These are phyloP conservation scores for Eospalax fontanierii DNA, from an alignment of 2,797 vertebrate species.

Conservation along the genomic window DNA sequence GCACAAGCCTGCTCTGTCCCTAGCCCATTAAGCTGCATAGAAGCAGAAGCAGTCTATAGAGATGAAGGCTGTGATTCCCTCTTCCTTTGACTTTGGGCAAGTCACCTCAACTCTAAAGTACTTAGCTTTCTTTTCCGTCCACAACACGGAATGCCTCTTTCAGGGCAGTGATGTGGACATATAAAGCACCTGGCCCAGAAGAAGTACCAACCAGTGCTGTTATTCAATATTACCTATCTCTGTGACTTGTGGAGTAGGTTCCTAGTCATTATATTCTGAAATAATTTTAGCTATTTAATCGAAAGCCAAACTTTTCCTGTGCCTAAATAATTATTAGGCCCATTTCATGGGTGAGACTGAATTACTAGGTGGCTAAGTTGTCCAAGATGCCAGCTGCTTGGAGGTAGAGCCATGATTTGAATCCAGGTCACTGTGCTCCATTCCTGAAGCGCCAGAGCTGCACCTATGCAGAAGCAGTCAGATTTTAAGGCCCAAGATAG, in stretches of 20 bases:
- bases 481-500: neutral
- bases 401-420: neutral
- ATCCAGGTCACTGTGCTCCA: neutral
- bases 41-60: neutral
- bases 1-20: neutral
- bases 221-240: neutral
- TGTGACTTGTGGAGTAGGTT: neutral
- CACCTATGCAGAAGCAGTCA: neutral
- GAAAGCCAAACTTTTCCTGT: neutral
- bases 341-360: conserved; percentile 8
- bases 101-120: neutral
- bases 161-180: neutral
- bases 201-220: neutral
- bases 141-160: neutral
- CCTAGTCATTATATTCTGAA: neutral
- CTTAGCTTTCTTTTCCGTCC: neutral
- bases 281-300: conserved; percentile 21
- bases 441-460: neutral
- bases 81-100: conserved; percentile 9
- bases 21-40: neutral
- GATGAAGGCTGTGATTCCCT: neutral
- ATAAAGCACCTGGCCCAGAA: neutral
- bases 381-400: neutral
- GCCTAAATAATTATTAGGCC: conserved; percentile 15
- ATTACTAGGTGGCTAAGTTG: neutral